Percentiles rank a stretch among this genome's conserved stretches.
Evolutionary conservation across 2,888 invertebrate species (phyloP).

Genomic region (Dasysyrphus tricinctus): DNA sequence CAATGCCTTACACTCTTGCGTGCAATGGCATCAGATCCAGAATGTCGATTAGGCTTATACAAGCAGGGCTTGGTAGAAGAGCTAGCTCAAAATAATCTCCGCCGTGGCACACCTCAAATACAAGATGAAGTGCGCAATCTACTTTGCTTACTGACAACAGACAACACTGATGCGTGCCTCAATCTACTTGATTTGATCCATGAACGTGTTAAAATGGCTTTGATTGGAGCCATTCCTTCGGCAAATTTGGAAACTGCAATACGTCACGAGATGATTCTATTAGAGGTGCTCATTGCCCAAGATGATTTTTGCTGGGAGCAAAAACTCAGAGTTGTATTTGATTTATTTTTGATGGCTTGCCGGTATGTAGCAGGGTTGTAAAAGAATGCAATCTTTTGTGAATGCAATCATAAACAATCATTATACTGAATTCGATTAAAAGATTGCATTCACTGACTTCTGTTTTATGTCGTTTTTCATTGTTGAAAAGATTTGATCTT

Average conservation of each 20-base stretch:
- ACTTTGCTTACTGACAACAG: conserved; percentile 93
- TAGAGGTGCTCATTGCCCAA: conserved; percentile 94
- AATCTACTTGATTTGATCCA: conserved; percentile 87
- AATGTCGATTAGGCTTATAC: conserved; percentile 90
- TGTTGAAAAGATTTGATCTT: no score
- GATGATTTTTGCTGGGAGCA: conserved; percentile 98
- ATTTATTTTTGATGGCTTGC: conserved; percentile 92
- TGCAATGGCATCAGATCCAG: conserved; percentile 92
- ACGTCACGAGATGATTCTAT: conserved; percentile 93
- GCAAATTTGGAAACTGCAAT: conserved; percentile 90
- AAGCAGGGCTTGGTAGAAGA: conserved; percentile 94
- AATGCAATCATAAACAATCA: no score
- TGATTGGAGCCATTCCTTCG: conserved; percentile 90
- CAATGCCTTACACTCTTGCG: conserved; percentile 96
- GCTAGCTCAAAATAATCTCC: conserved; percentile 94
- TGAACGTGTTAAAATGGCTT: conserved; percentile 92
- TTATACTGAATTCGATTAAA: no score
- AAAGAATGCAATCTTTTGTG: no score
- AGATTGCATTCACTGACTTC: no score
- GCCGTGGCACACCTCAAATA: conserved; percentile 92
- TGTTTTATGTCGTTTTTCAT: no score
- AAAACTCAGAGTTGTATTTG: conserved; percentile 93
- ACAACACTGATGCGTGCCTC: conserved; percentile 92
- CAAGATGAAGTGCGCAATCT: conserved; percentile 95
- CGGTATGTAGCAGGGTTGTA: no score